These are phyloP conservation scores for Enteromius trimaculatus DNA, from an alignment of 2,797 vertebrate genomes.

Conservation along the genomic window DNA sequence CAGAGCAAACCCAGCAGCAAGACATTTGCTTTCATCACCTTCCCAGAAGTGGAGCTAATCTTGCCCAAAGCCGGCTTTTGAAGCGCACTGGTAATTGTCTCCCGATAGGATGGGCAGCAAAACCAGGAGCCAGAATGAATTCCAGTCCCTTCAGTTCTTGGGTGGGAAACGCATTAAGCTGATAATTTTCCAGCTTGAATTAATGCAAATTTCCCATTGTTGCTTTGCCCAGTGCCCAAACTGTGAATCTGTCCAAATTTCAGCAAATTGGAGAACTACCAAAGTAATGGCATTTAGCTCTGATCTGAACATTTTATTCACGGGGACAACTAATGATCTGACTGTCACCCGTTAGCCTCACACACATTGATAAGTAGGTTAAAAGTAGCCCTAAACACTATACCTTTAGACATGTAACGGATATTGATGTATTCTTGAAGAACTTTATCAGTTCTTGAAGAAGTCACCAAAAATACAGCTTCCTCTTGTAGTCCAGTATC, in stretches of 20 bases:
- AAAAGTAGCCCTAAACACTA: neutral
- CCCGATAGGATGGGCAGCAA: slow-evolving; percentile 57
- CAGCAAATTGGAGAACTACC: slow-evolving; percentile 35
- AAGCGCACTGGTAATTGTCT: slow-evolving; percentile 66
- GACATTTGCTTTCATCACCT: slow-evolving; percentile 63
- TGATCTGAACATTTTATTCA: slow-evolving; percentile 29
- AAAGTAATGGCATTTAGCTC: slow-evolving; percentile 39
- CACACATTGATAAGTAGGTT: slow-evolving; percentile 23
- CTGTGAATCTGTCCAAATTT: slow-evolving; percentile 41
- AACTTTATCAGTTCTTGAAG: neutral
- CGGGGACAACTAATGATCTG: neutral
- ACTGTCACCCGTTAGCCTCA: slow-evolving; percentile 2
- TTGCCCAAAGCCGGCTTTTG: slow-evolving; percentile 62
- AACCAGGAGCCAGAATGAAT: slow-evolving; percentile 64
- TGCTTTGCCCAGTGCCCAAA: slow-evolving; percentile 41
- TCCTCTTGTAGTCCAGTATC: neutral
- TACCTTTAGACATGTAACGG: neutral
- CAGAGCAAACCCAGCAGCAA: slow-evolving; percentile 58
- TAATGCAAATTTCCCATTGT: slow-evolving; percentile 53
- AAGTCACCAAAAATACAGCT: neutral
- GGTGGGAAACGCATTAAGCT: slow-evolving; percentile 50
- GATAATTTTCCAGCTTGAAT: slow-evolving; percentile 55
- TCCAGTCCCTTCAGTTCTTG: slow-evolving; percentile 56
- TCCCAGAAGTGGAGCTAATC: slow-evolving; percentile 68
- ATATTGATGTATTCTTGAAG: neutral